phyloP scores from a whole-genome alignment of 2,113 vertebrate genomes.

The Nerophis lumbriciformis region DNA sequence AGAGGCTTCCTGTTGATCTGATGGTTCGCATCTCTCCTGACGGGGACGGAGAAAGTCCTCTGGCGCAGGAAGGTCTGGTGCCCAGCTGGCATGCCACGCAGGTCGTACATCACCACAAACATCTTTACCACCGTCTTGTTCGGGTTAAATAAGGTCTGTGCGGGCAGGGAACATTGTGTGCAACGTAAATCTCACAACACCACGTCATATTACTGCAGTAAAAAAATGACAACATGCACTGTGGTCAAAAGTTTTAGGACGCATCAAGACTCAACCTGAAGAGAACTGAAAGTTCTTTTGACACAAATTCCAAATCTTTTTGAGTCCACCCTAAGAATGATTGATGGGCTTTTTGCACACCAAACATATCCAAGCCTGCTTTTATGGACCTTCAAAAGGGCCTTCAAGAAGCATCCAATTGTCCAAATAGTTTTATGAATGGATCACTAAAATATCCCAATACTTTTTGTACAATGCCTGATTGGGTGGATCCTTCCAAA shows the following conservation, averaged over 20 bases:
- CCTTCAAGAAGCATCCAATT: no score
- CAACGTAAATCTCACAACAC: not conserved
- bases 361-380: not conserved
- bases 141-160: conserved; percentile 99
- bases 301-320: not conserved
- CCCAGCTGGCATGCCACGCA: conserved; percentile 94
- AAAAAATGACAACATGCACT: not conserved
- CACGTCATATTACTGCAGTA: not conserved
- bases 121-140: conserved; percentile 99
- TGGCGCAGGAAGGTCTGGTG: conserved; percentile 99
- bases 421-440: not conserved
- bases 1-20: conserved; percentile 78
- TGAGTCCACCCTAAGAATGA: not conserved
- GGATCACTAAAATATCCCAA: not conserved
- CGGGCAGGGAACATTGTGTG: not conserved
- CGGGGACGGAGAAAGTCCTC: conserved; percentile 97
- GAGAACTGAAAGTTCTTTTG: not conserved
- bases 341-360: not conserved
- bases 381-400: not conserved
- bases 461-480: no score
- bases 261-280: not conserved
- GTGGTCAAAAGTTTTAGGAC: not conserved
- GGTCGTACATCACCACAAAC: conserved; percentile 98
- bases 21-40: conserved; percentile 83
- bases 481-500: no score